These are phyloP conservation scores for Malurus melanocephalus DNA, from an alignment of 2,113 vertebrate species.

Conservation along the genomic window DNA sequence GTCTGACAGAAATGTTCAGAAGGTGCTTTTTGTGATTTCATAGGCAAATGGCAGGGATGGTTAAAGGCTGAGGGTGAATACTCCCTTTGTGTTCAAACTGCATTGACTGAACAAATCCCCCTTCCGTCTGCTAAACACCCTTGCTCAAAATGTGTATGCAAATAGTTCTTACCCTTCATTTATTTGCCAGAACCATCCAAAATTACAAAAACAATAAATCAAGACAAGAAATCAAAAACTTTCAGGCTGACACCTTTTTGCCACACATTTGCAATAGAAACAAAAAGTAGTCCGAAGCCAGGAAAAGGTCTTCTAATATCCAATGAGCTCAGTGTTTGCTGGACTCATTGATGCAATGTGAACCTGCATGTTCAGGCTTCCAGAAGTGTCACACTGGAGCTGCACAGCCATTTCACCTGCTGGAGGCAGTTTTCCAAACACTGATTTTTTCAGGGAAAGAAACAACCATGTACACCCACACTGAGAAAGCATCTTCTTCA, in stretches of 20 bases:
- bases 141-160: background rate
- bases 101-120: background rate
- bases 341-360: background rate
- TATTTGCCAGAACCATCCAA: background rate
- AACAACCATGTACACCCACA: background rate
- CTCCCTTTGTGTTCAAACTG: background rate
- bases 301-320: background rate
- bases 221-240: background rate
- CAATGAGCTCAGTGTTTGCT: accelerated
- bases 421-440: background rate
- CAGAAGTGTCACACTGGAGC: background rate
- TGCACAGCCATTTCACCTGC: background rate
- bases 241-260: background rate
- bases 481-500: background rate
- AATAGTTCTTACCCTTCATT: background rate
- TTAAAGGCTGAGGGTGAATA: background rate
- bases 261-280: background rate
- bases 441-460: background rate
- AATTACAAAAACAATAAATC: background rate
- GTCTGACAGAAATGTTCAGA: background rate
- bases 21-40: background rate
- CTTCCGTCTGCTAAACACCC: background rate
- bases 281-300: background rate
- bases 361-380: background rate
- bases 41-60: background rate